These are phyloP conservation scores for Periparus ater DNA, from an alignment of 2,797 vertebrate species.

Conservation along the genomic window DNA sequence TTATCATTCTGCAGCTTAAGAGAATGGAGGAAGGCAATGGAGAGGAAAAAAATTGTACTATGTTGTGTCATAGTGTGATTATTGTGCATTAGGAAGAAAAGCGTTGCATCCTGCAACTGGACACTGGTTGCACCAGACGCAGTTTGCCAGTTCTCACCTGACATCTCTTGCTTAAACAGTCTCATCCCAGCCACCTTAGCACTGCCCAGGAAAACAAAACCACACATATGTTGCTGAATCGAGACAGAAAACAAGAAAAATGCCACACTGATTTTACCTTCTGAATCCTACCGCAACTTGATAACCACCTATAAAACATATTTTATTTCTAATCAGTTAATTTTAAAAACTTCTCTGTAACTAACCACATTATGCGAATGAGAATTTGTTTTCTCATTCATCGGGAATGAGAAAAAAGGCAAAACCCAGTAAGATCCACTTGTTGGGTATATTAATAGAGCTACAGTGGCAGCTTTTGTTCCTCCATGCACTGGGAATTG, in stretches of 20 bases:
- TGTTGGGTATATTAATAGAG: conserved; percentile 43
- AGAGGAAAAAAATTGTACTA: neutral
- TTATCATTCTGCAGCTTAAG: neutral
- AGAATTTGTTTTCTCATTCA: too few relatives aligned
- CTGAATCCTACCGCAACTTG: neutral
- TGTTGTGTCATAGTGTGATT: accelerated
- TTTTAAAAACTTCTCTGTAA: neutral
- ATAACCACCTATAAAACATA: neutral
- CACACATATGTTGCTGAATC: neutral
- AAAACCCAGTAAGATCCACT: neutral
- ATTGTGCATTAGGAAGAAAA: neutral
- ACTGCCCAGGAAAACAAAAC: neutral
- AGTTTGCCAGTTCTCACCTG: neutral
- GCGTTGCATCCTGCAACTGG: accelerated
- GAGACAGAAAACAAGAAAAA: neutral
- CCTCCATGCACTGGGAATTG: neutral
- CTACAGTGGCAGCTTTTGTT: conserved; percentile 4
- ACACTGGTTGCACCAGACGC: neutral
- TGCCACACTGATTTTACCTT: neutral
- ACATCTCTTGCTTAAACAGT: neutral
- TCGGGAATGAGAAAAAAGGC: neutral
- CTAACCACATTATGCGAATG: neutral
- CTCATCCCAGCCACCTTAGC: neutral
- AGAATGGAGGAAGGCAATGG: neutral
- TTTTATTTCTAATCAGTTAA: neutral